Evolutionary conservation across 2,888 invertebrate genomes (phyloP), one percentile per base, ranked within the genome.

Genomic region (Tetropium fuscum): DNA sequence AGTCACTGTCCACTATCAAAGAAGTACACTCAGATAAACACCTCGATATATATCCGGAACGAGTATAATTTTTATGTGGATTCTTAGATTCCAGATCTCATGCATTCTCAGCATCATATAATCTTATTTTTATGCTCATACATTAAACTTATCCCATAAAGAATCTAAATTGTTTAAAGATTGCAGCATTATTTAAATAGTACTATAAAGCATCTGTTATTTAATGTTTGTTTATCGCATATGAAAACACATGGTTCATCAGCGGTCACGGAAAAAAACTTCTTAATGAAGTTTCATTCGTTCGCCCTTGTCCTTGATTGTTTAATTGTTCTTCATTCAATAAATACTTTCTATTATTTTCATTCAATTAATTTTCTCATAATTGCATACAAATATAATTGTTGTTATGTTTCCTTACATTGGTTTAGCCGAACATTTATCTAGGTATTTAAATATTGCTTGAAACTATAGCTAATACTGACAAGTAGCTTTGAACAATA

Each of bases 1-100:
- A 70, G 51, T 70, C 70, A 70, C 45, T 30, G 18, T 18, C 40
- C 30, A 44, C 48, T 45, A 44, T 47, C 11, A 22, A 53, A 32
- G 25, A 43, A 27, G 27, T 10, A 4, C 16, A 25, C 18, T 18
- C 10, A 19, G 13, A 15, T 13, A n/a, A n/a, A 7, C n/a, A 5
- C 10, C 18, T 7, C 13, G 13, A 7, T 8, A n/a, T 25, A 7
- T 27, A 43, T 43, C 43, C 43, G 43, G 43, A 27, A 43, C 43
- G n/a, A 15, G 11, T 22, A 13, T 25, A 15, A 22, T 43, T 22
- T 27, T 43, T 44, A 44, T 30, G 27, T 15, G 15, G 16, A 18
- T 43, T 53, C 27, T 27, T 48, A 56, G 43, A 32, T 30, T 53
- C 11, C 19, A 48, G 22, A 19, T 32, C n/a, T 47, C 45, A 49